Conservation (phyloP, 2,797 vertebrate species). For the Chelmon rostratus region DNA sequence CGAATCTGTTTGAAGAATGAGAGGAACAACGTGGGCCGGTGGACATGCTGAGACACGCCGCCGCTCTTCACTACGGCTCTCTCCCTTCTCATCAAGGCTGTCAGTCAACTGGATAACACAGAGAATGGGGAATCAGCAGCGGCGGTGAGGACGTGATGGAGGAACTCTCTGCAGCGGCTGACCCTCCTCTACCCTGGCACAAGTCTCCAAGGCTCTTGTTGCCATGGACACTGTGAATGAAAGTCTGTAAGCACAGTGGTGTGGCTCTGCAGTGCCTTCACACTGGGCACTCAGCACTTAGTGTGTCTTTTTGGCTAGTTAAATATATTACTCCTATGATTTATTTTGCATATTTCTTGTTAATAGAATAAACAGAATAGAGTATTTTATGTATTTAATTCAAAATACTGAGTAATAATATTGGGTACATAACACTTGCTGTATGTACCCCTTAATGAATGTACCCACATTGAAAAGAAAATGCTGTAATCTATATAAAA, state of each 20-base stretch:
- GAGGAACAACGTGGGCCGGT: slow-evolving; percentile 2
- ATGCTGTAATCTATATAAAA: not conserved
- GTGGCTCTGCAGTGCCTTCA: slow-evolving; percentile 53
- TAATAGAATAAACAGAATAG: not conserved
- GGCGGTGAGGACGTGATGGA: slow-evolving; percentile 59
- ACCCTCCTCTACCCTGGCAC: slow-evolving; percentile 60
- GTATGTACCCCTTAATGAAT: not conserved
- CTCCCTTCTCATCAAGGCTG: slow-evolving; percentile 38
- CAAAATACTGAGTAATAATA: not conserved
- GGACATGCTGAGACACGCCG: not conserved
- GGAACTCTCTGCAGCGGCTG: slow-evolving; percentile 56
- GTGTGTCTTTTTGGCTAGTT: not conserved
- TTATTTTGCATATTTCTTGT: not conserved
- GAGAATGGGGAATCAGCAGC: slow-evolving; percentile 56
- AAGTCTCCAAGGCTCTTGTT: slow-evolving; percentile 70
- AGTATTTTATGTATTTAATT: not conserved
- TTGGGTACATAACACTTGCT: not conserved
- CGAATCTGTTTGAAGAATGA: slow-evolving; percentile 42
- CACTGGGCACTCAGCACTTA: slow-evolving; percentile 15
- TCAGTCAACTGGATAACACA: slow-evolving; percentile 55
- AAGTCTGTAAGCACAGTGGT: slow-evolving; percentile 52
- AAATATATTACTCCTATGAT: not conserved
- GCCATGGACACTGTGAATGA: slow-evolving; percentile 76
- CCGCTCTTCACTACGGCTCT: slow-evolving; percentile 17
- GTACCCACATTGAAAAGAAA: not conserved